Conservation (phyloP, 2,113 vertebrate genomes). For the Petrocephalus microphthalmus region DNA sequence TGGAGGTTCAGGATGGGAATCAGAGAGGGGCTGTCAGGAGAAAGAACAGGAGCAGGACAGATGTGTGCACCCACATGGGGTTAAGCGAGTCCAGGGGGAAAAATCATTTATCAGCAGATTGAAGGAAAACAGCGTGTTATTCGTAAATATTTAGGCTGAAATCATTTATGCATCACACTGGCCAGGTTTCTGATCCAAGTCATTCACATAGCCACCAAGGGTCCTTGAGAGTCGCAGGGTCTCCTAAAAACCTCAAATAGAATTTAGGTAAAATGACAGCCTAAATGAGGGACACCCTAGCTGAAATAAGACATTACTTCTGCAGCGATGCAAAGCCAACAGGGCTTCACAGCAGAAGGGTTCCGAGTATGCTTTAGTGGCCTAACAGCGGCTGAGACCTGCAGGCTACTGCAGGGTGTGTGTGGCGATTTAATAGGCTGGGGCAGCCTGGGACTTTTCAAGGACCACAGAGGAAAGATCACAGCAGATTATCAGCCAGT, state of each 20-base stretch:
- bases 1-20: neutral
- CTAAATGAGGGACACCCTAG: neutral
- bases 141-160: neutral
- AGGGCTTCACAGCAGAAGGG: neutral
- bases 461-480: neutral
- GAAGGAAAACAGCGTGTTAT: neutral
- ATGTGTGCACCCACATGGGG: slow-evolving; percentile 15
- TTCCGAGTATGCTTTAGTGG: neutral
- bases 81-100: slow-evolving; percentile 14
- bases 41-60: slow-evolving; percentile 2
- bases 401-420: neutral
- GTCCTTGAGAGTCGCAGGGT: neutral
- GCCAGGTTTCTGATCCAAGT: neutral
- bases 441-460: neutral
- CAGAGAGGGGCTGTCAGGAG: slow-evolving; percentile 15
- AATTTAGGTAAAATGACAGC: neutral
- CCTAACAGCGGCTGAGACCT: neutral
- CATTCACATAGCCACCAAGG: neutral
- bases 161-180: no score
- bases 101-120: slow-evolving; percentile 1
- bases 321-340: neutral
- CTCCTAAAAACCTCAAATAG: neutral
- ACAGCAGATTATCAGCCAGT: neutral
- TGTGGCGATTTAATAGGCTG: neutral
- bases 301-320: neutral